phyloP scores from a whole-genome alignment of 2,113 vertebrate genomes.

The Sakesphorus luctuosus region DNA sequence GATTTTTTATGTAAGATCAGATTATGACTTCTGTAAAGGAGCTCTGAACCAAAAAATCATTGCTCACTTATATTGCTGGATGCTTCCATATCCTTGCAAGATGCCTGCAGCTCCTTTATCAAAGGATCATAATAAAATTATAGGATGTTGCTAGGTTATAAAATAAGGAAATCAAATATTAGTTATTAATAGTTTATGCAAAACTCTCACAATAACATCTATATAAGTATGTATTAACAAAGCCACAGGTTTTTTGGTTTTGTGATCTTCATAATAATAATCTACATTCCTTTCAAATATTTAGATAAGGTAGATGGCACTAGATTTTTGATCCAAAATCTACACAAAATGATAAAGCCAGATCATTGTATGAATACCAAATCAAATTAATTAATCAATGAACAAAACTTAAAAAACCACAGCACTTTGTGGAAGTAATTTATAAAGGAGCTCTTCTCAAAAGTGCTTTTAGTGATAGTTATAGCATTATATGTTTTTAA shows the following conservation, averaged over 20 bases:
- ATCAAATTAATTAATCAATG: not conserved
- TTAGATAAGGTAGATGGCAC: not conserved
- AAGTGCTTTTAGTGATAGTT: not conserved
- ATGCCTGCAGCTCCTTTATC: not conserved
- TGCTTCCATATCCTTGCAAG: slow-evolving; percentile 6
- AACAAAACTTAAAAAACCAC: not conserved
- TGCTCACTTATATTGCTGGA: not conserved
- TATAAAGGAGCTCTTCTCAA: not conserved
- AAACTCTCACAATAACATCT: not conserved
- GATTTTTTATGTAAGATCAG: slow-evolving; percentile 20
- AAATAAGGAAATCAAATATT: not conserved
- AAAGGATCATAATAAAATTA: not conserved
- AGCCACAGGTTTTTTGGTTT: not conserved
- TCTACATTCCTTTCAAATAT: not conserved
- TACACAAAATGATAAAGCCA: not conserved
- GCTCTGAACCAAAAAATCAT: slow-evolving; percentile 42
- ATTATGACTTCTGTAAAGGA: slow-evolving; percentile 10
- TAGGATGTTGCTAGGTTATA: not conserved
- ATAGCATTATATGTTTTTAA: not conserved
- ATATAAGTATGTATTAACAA: not conserved
- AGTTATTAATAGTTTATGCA: not conserved
- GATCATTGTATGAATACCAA: not conserved
- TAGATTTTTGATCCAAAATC: not conserved
- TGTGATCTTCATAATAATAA: not conserved
- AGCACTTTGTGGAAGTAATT: not conserved